phyloP scores from a whole-genome alignment of 1,140 invertebrate species.

The Megalonaias nervosa region DNA sequence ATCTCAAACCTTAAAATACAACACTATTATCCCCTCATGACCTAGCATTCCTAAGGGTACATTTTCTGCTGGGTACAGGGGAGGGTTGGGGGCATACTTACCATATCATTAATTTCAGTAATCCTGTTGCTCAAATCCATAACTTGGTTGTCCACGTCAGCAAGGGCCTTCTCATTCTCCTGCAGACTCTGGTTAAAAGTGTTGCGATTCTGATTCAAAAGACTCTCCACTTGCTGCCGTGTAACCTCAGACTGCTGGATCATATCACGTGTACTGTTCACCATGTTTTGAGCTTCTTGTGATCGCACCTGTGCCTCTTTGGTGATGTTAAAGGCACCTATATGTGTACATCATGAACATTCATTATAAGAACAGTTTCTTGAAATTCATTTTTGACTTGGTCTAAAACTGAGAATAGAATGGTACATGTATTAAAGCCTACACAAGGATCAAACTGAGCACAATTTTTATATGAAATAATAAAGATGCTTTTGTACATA shows the following conservation, averaged over 20 bases:
- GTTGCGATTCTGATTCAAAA: slow-evolving; percentile 80
- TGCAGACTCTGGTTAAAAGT: slow-evolving; percentile 82
- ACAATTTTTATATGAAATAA: no score
- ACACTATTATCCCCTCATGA: no score
- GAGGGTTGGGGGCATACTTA: slow-evolving; percentile 52
- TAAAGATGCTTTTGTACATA: no score
- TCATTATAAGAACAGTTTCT: background rate
- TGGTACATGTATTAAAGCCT: no score
- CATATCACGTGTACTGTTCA: slow-evolving; percentile 71
- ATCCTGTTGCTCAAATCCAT: slow-evolving; percentile 80
- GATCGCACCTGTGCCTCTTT: slow-evolving; percentile 83
- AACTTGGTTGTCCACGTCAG: slow-evolving; percentile 79
- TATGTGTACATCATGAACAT: background rate
- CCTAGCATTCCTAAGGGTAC: no score
- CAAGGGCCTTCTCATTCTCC: slow-evolving; percentile 77
- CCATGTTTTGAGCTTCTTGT: slow-evolving; percentile 79
- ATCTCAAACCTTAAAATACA: no score
- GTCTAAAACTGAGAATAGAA: background rate
- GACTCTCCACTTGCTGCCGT: slow-evolving; percentile 85
- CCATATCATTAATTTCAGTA: slow-evolving; percentile 86
- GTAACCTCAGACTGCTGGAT: slow-evolving; percentile 81
- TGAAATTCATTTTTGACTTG: background rate
- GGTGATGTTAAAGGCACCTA: slow-evolving; percentile 90
- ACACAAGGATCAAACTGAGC: no score
- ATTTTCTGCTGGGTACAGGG: no score